A percentile compares a stretch with the other conserved stretches of the same genome.
Evolutionary conservation across 2,888 invertebrate species (phyloP).

Genomic region (Pocota personata): DNA sequence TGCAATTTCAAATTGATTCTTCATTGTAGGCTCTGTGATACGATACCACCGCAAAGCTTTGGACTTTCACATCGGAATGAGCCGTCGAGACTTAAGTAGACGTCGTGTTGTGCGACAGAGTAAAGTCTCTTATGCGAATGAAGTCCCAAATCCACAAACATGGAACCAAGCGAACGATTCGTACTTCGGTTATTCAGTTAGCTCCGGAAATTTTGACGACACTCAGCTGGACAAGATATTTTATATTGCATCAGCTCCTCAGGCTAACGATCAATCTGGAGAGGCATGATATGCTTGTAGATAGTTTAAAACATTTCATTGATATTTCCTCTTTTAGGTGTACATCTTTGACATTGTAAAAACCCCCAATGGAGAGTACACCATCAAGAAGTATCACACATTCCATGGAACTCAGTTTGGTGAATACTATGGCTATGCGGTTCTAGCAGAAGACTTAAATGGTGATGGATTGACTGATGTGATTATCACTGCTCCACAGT

Average conservation of each 20-base stretch:
- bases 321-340: conserved; percentile 73
- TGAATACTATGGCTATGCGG: conserved; percentile 87
- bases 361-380: conserved; percentile 56
- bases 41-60: conserved; percentile 77
- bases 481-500: conserved; percentile 86
- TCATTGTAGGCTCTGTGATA: conserved; percentile 77
- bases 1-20: background rate
- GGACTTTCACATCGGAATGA: conserved; percentile 79
- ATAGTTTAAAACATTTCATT: background rate
- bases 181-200: conserved; percentile 82
- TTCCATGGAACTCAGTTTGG: conserved; percentile 84
- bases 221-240: conserved; percentile 76
- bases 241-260: conserved; percentile 82
- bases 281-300: conserved; percentile 76
- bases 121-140: conserved; percentile 75
- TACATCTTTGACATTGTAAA: conserved; percentile 80
- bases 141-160: conserved; percentile 78
- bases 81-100: conserved; percentile 79
- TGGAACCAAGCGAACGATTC: conserved; percentile 80
- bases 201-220: conserved; percentile 81
- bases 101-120: conserved; percentile 74
- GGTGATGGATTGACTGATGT: conserved; percentile 86
- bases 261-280: conserved; percentile 81
- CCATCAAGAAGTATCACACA: conserved; percentile 78
- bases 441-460: conserved; percentile 86